phyloP scores from a whole-genome alignment of 1,140 invertebrate genomes.

The Drosophila sturtevanti region DNA sequence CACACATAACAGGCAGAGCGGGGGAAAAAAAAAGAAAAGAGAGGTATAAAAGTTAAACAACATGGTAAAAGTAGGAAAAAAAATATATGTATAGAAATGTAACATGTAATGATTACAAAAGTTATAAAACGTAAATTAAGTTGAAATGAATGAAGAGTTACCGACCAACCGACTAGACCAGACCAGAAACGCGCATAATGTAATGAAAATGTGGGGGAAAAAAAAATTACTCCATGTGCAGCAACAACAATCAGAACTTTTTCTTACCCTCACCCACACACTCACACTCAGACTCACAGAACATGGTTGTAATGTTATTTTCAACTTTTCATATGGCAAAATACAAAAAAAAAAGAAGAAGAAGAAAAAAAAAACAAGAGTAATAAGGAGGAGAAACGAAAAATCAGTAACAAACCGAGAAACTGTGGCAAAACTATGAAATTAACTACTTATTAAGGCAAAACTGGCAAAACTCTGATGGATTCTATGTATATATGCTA shows the following conservation, averaged over 20 bases:
- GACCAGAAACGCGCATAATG: conserved; percentile 45
- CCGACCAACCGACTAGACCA: conserved; percentile 23
- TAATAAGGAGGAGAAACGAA: not conserved
- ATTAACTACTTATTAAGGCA: conserved; percentile 78
- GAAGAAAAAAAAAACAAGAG: not conserved
- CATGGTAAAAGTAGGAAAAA: conserved; percentile 3
- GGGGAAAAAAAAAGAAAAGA: not conserved
- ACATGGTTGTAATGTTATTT: conserved; percentile 25
- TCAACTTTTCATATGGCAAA: conserved; percentile 45
- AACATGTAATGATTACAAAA: conserved; percentile 78
- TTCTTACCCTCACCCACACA: not conserved
- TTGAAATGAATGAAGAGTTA: conserved; percentile 75
- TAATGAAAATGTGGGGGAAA: conserved; percentile 58
- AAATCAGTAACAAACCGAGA: conserved; percentile 12
- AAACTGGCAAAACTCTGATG: conserved; percentile 29
- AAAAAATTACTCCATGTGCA: conserved; percentile 32
- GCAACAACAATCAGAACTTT: conserved; percentile 9
- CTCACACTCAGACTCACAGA: not conserved
- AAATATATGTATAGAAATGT: conserved; percentile 63
- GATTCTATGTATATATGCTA: not conserved
- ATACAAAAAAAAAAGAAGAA: not conserved
- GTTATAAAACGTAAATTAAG: conserved; percentile 81
- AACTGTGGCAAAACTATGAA: conserved; percentile 62
- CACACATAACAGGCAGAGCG: conserved; percentile 60
- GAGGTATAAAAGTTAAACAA: conserved; percentile 23